A percentile compares a stretch with the other conserved stretches of the same genome.
phyloP scores from a whole-genome alignment of 1,140 invertebrate genomes.

The Anagrus nilaparvatae region DNA sequence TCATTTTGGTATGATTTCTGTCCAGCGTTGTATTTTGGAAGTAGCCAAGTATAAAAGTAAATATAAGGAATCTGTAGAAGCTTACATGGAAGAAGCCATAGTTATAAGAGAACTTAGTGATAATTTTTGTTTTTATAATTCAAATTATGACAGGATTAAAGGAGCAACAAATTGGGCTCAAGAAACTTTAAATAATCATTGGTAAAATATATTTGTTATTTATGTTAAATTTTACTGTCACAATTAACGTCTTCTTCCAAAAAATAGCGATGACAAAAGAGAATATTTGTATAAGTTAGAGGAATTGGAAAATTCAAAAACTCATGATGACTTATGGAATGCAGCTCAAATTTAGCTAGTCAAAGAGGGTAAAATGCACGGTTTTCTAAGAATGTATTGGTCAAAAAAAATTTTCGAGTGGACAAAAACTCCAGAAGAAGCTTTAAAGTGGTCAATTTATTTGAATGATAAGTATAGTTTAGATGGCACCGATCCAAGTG shows the following conservation, averaged over 20 bases:
- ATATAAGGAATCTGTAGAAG: conserved; percentile 58
- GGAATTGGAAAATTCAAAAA: conserved; percentile 68
- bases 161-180: conserved; percentile 75
- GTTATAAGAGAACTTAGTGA: conserved; percentile 76
- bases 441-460: conserved; percentile 65
- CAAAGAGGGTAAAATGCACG: conserved; percentile 82
- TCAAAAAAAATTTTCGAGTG: conserved; percentile 88
- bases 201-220: no score
- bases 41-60: conserved; percentile 55
- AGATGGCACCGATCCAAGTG: conserved; percentile 83
- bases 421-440: conserved; percentile 67
- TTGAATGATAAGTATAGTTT: conserved; percentile 82
- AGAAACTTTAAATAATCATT: conserved; percentile 66
- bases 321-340: conserved; percentile 89
- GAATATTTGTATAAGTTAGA: conserved; percentile 61
- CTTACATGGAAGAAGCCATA: conserved; percentile 81
- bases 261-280: conserved; percentile 61
- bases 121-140: conserved; percentile 86
- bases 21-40: conserved; percentile 68
- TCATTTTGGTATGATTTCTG: conserved; percentile 82
- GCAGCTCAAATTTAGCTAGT: conserved; percentile 75
- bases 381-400: conserved; percentile 91
- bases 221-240: no score
- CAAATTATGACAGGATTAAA: conserved; percentile 72
- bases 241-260: conserved; percentile 15